These are phyloP conservation scores for Bombus picipes DNA, from an alignment of 1,140 invertebrate genomes.

Conservation along the genomic window DNA sequence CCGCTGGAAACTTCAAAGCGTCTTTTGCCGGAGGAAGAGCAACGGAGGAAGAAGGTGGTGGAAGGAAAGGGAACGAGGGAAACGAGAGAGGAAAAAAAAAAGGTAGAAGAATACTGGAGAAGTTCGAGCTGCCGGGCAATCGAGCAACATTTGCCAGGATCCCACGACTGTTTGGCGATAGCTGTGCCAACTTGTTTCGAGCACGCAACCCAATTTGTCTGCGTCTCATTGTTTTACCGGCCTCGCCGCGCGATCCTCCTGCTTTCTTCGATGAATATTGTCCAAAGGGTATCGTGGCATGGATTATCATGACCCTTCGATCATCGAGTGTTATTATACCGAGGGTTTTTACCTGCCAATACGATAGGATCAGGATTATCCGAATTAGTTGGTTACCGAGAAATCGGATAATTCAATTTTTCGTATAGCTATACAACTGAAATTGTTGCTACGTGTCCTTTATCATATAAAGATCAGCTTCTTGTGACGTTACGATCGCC, in stretches of 20 bases:
- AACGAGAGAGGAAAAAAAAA: constrained; percentile 36
- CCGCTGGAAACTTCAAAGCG: constrained; percentile 16
- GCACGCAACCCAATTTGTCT: constrained; percentile 83
- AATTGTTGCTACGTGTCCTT: no score
- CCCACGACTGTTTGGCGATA: constrained; percentile 83
- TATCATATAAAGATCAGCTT: no score
- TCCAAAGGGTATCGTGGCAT: constrained; percentile 34
- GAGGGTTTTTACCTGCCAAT: neutral
- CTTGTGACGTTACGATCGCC: no score
- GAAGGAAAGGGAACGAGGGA: no score
- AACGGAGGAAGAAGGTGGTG: no score
- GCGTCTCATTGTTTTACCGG: constrained; percentile 80
- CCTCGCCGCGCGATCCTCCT: constrained; percentile 18
- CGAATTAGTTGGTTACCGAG: no score
- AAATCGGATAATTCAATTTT: no score
- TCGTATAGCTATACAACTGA: no score
- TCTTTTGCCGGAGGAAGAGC: neutral
- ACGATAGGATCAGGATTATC: no score
- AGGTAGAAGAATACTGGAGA: constrained; percentile 64
- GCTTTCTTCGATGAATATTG: constrained; percentile 17
- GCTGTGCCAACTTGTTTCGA: constrained; percentile 82
- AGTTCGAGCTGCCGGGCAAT: constrained; percentile 71
- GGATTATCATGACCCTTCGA: constrained; percentile 63
- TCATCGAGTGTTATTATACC: constrained; percentile 58
- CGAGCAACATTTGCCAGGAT: constrained; percentile 80